Conservation (phyloP, 2,113 vertebrate genomes). For the Tyto alba region DNA sequence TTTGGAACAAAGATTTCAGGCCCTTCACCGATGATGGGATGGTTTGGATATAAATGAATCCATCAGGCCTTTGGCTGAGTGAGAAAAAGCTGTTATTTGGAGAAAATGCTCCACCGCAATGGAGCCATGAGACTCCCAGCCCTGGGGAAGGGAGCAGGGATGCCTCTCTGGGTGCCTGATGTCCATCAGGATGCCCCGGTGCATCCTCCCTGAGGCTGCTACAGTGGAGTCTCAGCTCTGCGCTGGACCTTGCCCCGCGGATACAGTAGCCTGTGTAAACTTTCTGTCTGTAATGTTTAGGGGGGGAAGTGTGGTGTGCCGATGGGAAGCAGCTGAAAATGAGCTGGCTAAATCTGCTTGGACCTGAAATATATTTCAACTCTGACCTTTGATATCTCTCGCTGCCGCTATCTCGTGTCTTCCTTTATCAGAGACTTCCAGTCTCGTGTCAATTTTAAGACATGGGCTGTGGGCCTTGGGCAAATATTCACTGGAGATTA, state of each 20-base stretch:
- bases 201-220: neutral
- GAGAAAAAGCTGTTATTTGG: neutral
- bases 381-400: neutral
- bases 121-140: neutral
- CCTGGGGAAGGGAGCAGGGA: neutral
- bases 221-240: neutral
- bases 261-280: neutral
- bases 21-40: neutral
- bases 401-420: neutral
- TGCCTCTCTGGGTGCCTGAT: fast-evolving
- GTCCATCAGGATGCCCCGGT: fast-evolving
- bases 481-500: neutral
- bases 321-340: neutral
- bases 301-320: neutral
- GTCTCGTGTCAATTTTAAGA: neutral
- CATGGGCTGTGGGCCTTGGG: neutral
- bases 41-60: neutral
- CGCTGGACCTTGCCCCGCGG: neutral
- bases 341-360: neutral
- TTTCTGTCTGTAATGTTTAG: neutral
- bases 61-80: neutral
- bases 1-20: neutral
- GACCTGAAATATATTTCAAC: neutral
- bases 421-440: slow-evolving; percentile 21
- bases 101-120: neutral